Base-by-base conservation (phyloP, 2,113 vertebrate genomes). In the Dermatemys mawii region DNA sequence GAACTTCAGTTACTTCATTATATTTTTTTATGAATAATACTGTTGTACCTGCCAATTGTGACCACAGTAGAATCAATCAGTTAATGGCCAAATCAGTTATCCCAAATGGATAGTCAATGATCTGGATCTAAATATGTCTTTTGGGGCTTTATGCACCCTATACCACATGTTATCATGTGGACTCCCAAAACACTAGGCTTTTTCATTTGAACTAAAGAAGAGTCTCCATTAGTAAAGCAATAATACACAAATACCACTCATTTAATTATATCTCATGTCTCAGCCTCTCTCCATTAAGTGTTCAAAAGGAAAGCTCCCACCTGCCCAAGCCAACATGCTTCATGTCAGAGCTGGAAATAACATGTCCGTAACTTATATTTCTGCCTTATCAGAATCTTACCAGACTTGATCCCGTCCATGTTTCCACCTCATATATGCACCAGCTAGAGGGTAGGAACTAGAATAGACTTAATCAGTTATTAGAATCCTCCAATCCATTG, bases 141-240 rank as follows among this genome's bases (percentile, higher is more conserved):
- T 67, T 5, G 50, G 14, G 84, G 55, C n/a, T 83, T 57, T 84
- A 35, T 88, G 57, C 50, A 87, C 3, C 80, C 70, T 81, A 44
- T 5, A 5, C 50, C 35, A 85, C 38, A 38, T 38, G 19, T 19
- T 70, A 38, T 11, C 19, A 10, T 22, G 19, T 38, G 19, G 63
- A 22, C 60, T 95, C 89, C 83, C 88, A 75, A 89, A 44, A 90
- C 86, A 90, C 54, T 21, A 81, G 27, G 78, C 54, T 80, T 92
- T 94, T 21, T 78, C 89, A 93, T 38, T 88, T 46, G 92, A 84
- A 78, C 17, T 90, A 82, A 87, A 79, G 60, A 80, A 89, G 14
- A 95, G 48, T 2, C 19, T 93, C n/a, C 35, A 24, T 78, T 35
- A 87, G 55, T 5, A 26, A 1, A 27, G 60, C 44, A 91, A 44